A percentile compares a stretch with the other conserved stretches of the same genome.
Conservation (phyloP, 2,888 invertebrate species). For the Leptothorax acervorum region DNA sequence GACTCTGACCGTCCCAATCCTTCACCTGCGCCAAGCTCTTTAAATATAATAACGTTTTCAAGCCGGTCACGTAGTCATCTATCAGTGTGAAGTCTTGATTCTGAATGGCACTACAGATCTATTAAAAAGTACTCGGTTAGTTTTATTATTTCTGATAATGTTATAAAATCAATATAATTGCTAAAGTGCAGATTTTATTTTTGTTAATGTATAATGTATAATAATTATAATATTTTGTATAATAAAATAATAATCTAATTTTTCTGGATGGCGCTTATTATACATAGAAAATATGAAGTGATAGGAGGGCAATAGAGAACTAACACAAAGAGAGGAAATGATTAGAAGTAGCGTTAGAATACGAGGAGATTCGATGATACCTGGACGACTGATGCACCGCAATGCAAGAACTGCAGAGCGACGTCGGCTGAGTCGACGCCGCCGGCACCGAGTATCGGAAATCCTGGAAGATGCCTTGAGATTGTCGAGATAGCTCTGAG, state of each 20-base stretch:
- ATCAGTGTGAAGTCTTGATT: slow-evolving; percentile 99
- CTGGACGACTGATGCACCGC: slow-evolving; percentile 97
- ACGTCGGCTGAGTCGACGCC: slow-evolving; percentile 99
- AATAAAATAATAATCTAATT: not conserved
- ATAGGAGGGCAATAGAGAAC: not conserved
- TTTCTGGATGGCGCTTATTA: not conserved
- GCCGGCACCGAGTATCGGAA: slow-evolving; percentile 97
- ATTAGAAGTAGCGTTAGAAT: not conserved
- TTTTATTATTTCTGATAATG: not conserved
- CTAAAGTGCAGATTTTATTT: not conserved
- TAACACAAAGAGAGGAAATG: not conserved
- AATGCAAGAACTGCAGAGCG: slow-evolving; percentile 97
- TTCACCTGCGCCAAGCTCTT: slow-evolving; percentile 88
- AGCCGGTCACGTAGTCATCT: slow-evolving; percentile 96
- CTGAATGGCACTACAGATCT: slow-evolving; percentile 98
- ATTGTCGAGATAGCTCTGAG: slow-evolving; percentile 96
- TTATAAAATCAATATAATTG: not conserved
- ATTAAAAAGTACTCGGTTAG: not conserved
- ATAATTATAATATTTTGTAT: no score
- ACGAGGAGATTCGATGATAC: slow-evolving; percentile 83
- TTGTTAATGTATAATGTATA: no score
- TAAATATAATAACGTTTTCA: slow-evolving; percentile 95
- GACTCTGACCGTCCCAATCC: slow-evolving; percentile 98
- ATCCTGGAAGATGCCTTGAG: slow-evolving; percentile 93
- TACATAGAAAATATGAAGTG: not conserved